Conservation (phyloP, 2,797 vertebrate species). For the Pseudomugil gertrudae region DNA sequence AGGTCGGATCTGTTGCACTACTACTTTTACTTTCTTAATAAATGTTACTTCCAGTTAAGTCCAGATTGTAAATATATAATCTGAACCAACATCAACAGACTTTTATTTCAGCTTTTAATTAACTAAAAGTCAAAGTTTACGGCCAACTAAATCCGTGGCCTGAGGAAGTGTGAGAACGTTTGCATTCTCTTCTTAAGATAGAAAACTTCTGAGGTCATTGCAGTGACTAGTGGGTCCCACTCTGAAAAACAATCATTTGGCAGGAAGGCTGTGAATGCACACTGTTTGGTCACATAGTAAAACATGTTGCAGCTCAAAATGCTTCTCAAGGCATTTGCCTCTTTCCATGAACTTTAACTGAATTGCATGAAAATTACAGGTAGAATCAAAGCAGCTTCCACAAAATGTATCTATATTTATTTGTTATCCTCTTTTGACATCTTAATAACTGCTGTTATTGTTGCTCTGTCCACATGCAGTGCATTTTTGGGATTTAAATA, state of each 20-base stretch:
- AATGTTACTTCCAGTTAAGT: background rate
- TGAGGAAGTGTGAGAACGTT: constrained; percentile 9
- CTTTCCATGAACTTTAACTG: background rate
- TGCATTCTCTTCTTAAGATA: constrained; percentile 32
- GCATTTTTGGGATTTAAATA: background rate
- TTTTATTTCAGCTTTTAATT: background rate
- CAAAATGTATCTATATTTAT: background rate
- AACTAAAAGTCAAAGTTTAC: background rate
- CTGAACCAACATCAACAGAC: background rate
- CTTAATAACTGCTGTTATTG: background rate
- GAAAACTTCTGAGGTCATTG: constrained; percentile 44
- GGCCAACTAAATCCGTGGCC: background rate
- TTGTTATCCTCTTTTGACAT: background rate
- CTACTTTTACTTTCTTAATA: background rate
- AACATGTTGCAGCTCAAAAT: constrained; percentile 29
- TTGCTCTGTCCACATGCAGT: background rate
- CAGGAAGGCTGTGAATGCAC: constrained; percentile 70
- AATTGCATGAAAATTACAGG: background rate
- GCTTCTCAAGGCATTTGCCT: background rate
- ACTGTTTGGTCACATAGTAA: constrained; percentile 26
- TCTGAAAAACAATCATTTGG: constrained; percentile 67
- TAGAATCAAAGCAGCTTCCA: background rate
- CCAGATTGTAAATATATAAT: background rate
- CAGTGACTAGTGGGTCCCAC: constrained; percentile 31
- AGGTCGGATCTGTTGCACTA: background rate